Conservation (phyloP, 1,140 invertebrate genomes). For the Drosophila aff. region DNA sequence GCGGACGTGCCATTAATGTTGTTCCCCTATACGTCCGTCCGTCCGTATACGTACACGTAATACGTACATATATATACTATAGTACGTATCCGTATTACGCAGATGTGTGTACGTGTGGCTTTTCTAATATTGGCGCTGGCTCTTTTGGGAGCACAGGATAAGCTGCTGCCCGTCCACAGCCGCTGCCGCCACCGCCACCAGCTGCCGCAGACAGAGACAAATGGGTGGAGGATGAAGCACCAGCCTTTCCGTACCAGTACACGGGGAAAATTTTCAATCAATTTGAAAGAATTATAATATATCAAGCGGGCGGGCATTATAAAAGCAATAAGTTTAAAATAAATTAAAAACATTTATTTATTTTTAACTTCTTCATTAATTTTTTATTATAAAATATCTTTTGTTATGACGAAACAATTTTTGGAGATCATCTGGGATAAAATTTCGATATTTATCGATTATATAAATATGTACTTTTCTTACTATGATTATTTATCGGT, state of each 20-base stretch:
- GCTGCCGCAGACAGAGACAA: constrained; percentile 78
- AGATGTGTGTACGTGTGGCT: constrained; percentile 38
- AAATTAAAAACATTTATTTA: neutral
- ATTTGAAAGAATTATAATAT: neutral
- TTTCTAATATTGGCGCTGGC: constrained; percentile 46
- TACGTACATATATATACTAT: neutral
- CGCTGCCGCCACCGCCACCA: constrained; percentile 24
- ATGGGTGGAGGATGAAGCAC: constrained; percentile 39
- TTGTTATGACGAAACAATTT: no score
- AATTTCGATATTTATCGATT: no score
- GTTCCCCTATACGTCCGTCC: constrained; percentile 19
- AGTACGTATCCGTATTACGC: constrained; percentile 23
- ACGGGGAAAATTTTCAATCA: neutral
- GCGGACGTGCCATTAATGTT: constrained; percentile 48
- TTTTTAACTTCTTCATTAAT: neutral
- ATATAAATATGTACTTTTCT: no score
- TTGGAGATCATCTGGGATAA: no score
- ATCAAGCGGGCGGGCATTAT: neutral
- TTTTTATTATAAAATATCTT: no score
- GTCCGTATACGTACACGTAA: neutral
- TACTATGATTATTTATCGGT: no score
- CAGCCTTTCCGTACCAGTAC: neutral
- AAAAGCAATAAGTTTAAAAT: neutral
- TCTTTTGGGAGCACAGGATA: constrained; percentile 30
- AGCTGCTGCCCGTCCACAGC: constrained; percentile 10